Evolutionary conservation across 92 coral and sea anemone genomes (phyloP).

Genomic region (Plumapathes pennacea): DNA sequence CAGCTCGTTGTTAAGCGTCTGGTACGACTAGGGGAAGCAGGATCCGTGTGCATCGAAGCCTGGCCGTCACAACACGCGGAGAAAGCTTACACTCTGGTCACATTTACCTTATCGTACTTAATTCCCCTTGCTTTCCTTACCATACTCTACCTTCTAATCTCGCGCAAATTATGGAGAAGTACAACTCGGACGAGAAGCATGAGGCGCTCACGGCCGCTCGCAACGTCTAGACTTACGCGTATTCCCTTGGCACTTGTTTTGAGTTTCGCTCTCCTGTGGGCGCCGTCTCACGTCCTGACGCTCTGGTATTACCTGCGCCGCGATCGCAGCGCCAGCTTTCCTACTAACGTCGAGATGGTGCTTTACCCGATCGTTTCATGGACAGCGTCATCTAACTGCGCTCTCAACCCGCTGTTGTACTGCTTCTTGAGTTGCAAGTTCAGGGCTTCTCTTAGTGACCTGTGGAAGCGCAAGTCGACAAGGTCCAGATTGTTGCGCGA

Average conservation of each 20-base stretch:
- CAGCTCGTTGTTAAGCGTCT: constrained; percentile 37
- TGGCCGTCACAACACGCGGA: constrained; percentile 27
- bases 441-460: constrained; percentile 44
- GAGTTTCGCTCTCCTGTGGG: constrained; percentile 80
- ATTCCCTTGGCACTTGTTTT: constrained; percentile 65
- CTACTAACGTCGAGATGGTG: constrained; percentile 1
- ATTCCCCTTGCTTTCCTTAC: constrained; percentile 62
- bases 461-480: constrained; percentile 20
- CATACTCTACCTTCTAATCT: constrained; percentile 62
- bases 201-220: constrained; percentile 31
- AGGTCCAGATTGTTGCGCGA: not conserved
- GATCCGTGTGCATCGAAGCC: constrained; percentile 31
- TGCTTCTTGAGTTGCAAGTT: constrained; percentile 85
- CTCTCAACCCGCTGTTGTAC: constrained; percentile 70
- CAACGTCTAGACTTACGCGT: constrained; percentile 67
- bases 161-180: constrained; percentile 62
- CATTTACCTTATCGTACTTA: constrained; percentile 43
- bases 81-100: constrained; percentile 36
- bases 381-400: constrained; percentile 73
- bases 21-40: not conserved
- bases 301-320: constrained; percentile 15
- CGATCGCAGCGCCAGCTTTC: not conserved
- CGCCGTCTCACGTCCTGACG: constrained; percentile 39
- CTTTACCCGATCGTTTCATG: constrained; percentile 41
- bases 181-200: constrained; percentile 58